Percentiles rank a stretch among this genome's conserved stretches.
These are phyloP conservation scores for Hemicordylus capensis DNA, from an alignment of 2,113 vertebrate genomes.

Conservation along the genomic window DNA sequence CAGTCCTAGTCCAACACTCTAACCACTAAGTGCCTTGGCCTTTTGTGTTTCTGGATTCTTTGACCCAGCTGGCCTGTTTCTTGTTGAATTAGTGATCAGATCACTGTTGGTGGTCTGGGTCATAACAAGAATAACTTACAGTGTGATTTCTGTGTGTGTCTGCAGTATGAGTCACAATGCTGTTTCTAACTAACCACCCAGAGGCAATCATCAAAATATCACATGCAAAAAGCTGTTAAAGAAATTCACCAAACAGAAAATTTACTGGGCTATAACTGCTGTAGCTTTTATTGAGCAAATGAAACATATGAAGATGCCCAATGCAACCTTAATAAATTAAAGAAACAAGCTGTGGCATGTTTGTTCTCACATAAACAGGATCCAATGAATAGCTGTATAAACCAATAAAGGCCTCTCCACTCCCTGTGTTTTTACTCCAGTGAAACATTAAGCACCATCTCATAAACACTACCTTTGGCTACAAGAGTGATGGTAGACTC, in stretches of 20 bases:
- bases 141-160: conserved; percentile 43
- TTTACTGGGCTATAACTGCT: conserved; percentile 41
- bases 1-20: too few relatives aligned
- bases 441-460: background rate
- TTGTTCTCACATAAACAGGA: conserved; percentile 11
- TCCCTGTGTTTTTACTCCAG: background rate
- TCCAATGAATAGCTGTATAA: conserved; percentile 18
- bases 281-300: conserved; percentile 34
- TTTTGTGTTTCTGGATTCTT: too few relatives aligned
- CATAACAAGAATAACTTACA: conserved; percentile 37
- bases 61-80: too few relatives aligned
- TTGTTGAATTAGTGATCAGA: too few relatives aligned
- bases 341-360: background rate
- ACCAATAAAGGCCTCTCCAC: background rate
- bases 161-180: conserved; percentile 47
- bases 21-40: too few relatives aligned
- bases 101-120: too few relatives aligned
- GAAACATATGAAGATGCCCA: conserved; percentile 36
- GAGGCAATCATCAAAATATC: background rate
- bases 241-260: conserved; percentile 42
- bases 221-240: conserved; percentile 28
- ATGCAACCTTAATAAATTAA: conserved; percentile 36
- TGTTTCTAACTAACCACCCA: conserved; percentile 36
- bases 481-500: background rate
- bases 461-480: background rate